Conservation (phyloP, 2,888 invertebrate genomes). For the Nomada flava region DNA sequence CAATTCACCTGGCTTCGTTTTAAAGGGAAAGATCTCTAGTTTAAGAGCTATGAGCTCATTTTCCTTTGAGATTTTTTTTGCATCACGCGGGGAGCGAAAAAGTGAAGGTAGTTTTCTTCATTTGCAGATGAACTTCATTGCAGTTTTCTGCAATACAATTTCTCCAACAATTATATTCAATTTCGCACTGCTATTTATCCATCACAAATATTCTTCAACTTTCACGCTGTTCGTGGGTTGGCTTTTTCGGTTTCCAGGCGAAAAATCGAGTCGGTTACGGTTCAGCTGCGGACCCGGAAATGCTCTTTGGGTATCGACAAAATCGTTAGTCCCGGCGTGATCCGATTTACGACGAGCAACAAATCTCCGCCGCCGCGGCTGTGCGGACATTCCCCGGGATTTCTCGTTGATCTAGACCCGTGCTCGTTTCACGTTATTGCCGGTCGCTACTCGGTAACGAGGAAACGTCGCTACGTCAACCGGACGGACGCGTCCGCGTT, state of each 20-base stretch:
- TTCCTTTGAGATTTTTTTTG: too few species aligned
- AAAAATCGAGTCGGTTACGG: slow-evolving; percentile 65
- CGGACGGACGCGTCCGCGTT: slow-evolving; percentile 13
- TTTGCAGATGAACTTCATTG: too few species aligned
- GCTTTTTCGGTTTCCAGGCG: slow-evolving; percentile 8
- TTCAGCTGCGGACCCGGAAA: slow-evolving; percentile 65
- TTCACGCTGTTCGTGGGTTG: too few species aligned
- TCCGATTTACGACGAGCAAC: slow-evolving; percentile 70
- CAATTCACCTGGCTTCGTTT: too few species aligned
- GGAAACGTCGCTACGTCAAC: slow-evolving; percentile 46
- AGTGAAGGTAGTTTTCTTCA: too few species aligned
- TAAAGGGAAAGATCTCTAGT: too few species aligned
- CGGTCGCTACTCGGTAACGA: slow-evolving; percentile 45
- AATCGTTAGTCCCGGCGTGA: slow-evolving; percentile 70
- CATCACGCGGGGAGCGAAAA: too few species aligned
- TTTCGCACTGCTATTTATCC: too few species aligned
- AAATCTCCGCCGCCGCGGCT: slow-evolving; percentile 61
- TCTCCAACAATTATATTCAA: too few species aligned
- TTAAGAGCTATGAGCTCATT: too few species aligned
- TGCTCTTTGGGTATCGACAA: slow-evolving; percentile 71
- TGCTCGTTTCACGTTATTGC: slow-evolving; percentile 56
- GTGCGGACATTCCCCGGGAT: slow-evolving; percentile 53
- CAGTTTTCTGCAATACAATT: too few species aligned
- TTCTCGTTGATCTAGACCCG: slow-evolving; percentile 50
- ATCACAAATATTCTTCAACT: not conserved